Evolutionary conservation across 1,140 invertebrate genomes (phyloP), one percentile per base, ranked within the genome.

Genomic region (Ericerus pela): DNA sequence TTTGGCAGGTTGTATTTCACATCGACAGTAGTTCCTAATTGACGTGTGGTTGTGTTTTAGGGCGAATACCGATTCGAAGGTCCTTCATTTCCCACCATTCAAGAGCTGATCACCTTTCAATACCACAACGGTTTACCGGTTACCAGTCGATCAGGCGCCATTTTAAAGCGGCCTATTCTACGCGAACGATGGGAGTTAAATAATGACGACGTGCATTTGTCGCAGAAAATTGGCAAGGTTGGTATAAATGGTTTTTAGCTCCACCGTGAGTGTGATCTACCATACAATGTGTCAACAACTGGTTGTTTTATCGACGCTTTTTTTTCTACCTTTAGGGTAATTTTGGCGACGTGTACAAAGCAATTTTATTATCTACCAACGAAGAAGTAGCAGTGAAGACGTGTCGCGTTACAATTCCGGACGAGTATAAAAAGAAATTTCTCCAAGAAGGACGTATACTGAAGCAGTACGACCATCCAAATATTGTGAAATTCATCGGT

Each of bases 351-450:
- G 93, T 97, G 2, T 96, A 94, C 69, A 87, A 87, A 72, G 93
- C 91, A 1, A 77, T 84, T 53, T 74, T 95, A 24, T 85, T 85
- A 67, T 79, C 80, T 16, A 85, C 80, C 14, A 82, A 82, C 57
- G 79, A 83, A 65, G 82, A 90, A 62, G 92, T 96, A 16, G 94
- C 93, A 8, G 90, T 96, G 24, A 98, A 98, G 74, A 96, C 93
- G 0, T 96, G 94, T 68, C 78, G 88, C 59, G 84, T 93, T 58
- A 89, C 88, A 0, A 70, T 96, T 24, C 91, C 90, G 0, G 93
- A 97, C 59, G 93, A 96, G 65, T 90, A 96, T 67, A 95, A 96
- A 66, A 82, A 87, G 56, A 96, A 96, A 63, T 96, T 98, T 72
- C 72, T 96, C 18, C 90, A 94, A 69, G 93, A 97, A 68, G 94